phyloP scores from a whole-genome alignment of 2,113 vertebrate genomes.

The Talpa occidentalis region DNA sequence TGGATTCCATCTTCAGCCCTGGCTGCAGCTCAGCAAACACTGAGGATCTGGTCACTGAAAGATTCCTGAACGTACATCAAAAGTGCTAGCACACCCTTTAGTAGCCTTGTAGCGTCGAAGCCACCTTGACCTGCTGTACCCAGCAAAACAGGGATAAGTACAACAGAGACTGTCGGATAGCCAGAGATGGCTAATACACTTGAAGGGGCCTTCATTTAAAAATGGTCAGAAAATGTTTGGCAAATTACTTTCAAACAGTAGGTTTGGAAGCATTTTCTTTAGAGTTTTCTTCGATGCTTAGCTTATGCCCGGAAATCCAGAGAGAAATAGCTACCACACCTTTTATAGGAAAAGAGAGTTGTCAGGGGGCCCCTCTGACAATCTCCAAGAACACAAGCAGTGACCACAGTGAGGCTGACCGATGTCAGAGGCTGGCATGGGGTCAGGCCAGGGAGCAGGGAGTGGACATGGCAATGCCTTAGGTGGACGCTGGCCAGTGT shows the following conservation, averaged over 20 bases:
- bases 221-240: not conserved
- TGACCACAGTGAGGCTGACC: not conserved
- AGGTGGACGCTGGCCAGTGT: rapidly evolving
- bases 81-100: not conserved
- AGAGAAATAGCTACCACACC: not conserved
- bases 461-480: not conserved
- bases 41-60: not conserved
- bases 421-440: rapidly evolving
- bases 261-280: not conserved
- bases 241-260: not conserved
- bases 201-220: not conserved
- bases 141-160: not conserved
- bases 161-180: not conserved
- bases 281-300: not conserved
- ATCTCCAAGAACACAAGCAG: not conserved
- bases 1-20: not conserved
- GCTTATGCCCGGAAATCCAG: not conserved
- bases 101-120: not conserved
- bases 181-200: not conserved
- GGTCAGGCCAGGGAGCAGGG: not conserved
- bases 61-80: not conserved
- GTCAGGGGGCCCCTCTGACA: not conserved
- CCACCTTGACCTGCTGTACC: not conserved
- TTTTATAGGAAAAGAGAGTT: not conserved
- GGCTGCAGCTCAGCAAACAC: not conserved